Evolutionary conservation across 2,797 vertebrate genomes (phyloP), one percentile per base, ranked within the genome.

Genomic region (Sciurus vulgaris): DNA sequence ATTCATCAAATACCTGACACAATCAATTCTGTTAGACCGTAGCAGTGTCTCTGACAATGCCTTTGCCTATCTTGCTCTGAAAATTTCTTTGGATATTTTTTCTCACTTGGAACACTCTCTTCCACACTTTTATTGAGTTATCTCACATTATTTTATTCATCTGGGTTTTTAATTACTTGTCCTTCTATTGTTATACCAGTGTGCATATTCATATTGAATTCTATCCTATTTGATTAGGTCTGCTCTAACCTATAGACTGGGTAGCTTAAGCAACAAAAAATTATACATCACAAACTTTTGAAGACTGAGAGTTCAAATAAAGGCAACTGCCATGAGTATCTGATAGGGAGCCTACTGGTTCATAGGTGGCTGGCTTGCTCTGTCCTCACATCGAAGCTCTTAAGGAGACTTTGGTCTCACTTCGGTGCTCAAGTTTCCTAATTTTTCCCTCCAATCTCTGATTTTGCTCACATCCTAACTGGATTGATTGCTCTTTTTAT

Each of bases 331-430:
- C 28, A 2, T 41, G 33, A 33, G 2, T 24, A 5, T 70, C 10
- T 18, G 30, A 1, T 54, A 35, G 26, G 3, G 7, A 30, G 13
- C 26, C 47, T 76, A 26, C 28, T 47, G 11, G 8, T 22, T 18
- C 26, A 14, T 4, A 76, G 13, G 24, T 3, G 15, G 5, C 11
- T 4, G 18, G 38, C n/a, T 3, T 13, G 6, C 17, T n/a, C 0
- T 38, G 26, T 12, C n/a, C 33, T 74, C 41, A 24, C 2, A 33
- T 5, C 12, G 10, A 13, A 56, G 13, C 38, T 5, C 20, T 18
- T 59, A 33, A 22, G 35, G 2, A 73, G 8, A 30, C 0, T 0
- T 30, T 78, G 11, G 35, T 38, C 20, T 86, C 13, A 14, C 14
- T 79, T 70, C 4, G 28, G 1, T 1, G 1, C 28, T 70, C 0